A percentile compares a stretch with the other conserved stretches of the same genome.
These are phyloP conservation scores for Callipepla californica DNA, from an alignment of 2,113 vertebrate species.

Conservation along the genomic window DNA sequence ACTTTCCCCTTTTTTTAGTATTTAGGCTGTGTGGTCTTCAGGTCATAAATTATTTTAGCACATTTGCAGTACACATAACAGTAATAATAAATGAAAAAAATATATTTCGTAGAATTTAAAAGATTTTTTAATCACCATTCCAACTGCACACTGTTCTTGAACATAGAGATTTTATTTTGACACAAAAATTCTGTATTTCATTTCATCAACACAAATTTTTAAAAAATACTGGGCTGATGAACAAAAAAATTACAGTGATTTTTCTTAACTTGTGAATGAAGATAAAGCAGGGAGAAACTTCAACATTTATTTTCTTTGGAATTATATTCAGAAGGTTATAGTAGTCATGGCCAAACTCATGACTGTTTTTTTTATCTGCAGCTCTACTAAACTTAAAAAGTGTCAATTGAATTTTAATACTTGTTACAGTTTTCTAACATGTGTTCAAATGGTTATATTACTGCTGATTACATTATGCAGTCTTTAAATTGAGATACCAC, in stretches of 20 bases:
- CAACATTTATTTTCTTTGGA: background rate
- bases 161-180: background rate
- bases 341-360: constrained; percentile 56
- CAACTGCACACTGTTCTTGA: background rate
- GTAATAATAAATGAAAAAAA: background rate
- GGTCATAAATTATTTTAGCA: background rate
- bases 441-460: constrained; percentile 69
- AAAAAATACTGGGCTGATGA: background rate
- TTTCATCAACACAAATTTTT: background rate
- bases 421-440: constrained; percentile 40
- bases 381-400: constrained; percentile 54
- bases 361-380: constrained; percentile 22
- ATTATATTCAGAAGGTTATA: constrained; percentile 31
- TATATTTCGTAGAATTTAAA: background rate
- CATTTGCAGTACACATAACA: background rate
- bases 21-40: background rate
- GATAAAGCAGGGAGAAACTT: background rate
- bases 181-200: background rate
- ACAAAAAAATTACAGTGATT: background rate
- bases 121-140: background rate
- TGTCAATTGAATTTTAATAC: constrained; percentile 67
- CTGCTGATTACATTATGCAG: background rate
- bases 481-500: constrained; percentile 53
- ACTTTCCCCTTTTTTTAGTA: background rate
- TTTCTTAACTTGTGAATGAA: background rate